Conservation (phyloP, 2,888 invertebrate species). For the Eretmocerus hayati region DNA sequence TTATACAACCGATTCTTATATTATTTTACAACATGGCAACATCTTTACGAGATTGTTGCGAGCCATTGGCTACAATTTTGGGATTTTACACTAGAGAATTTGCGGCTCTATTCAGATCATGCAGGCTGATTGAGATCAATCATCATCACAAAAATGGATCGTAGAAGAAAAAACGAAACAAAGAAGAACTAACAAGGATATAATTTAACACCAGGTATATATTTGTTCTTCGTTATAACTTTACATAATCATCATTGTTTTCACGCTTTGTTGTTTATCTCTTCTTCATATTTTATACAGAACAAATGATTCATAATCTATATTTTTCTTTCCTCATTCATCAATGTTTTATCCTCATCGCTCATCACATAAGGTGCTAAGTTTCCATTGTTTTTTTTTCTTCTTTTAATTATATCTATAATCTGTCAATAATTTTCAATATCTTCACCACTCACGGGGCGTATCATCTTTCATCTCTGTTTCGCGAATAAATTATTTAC, state of each 20-base stretch:
- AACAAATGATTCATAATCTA: slow-evolving; percentile 37
- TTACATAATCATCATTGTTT: slow-evolving; percentile 43
- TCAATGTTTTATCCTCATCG: slow-evolving; percentile 25
- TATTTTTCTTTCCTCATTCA: slow-evolving; percentile 37
- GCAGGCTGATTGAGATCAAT: slow-evolving; percentile 49
- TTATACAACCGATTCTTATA: slow-evolving; percentile 63
- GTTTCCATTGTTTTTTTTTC: slow-evolving; percentile 35
- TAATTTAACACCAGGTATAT: slow-evolving; percentile 44
- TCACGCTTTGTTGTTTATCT: slow-evolving; percentile 18
- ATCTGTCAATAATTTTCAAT: slow-evolving; percentile 17
- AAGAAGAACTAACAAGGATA: slow-evolving; percentile 10
- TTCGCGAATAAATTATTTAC: slow-evolving; percentile 45
- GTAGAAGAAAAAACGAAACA: slow-evolving; percentile 6
- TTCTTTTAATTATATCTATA: too few species aligned
- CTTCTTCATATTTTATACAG: slow-evolving; percentile 36
- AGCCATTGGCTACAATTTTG: slow-evolving; percentile 55
- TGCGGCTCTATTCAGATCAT: slow-evolving; percentile 45
- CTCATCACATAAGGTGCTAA: slow-evolving; percentile 28
- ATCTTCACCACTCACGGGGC: slow-evolving; percentile 1
- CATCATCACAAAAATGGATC: slow-evolving; percentile 5
- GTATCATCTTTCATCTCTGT: neutral
- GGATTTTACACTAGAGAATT: slow-evolving; percentile 51
- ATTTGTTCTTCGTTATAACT: slow-evolving; percentile 42
- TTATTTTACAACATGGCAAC: slow-evolving; percentile 56
- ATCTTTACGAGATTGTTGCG: slow-evolving; percentile 57